Percentiles rank a stretch among this genome's conserved stretches.
Conservation (phyloP, 2,113 vertebrate genomes). For the Misgurnus anguillicaudatus region DNA sequence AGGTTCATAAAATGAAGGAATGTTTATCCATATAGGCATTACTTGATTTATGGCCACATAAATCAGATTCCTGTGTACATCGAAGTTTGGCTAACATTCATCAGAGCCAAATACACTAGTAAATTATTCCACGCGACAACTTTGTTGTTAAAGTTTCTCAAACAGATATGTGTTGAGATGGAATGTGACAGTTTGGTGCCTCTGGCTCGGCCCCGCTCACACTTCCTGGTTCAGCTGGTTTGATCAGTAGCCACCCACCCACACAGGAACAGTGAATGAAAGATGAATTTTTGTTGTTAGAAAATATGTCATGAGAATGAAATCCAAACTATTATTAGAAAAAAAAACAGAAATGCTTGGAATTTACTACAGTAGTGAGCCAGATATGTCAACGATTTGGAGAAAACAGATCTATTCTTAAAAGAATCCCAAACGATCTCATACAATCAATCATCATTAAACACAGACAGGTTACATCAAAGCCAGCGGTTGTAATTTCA, state of each 20-base stretch:
- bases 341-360: constrained; percentile 7
- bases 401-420: background rate
- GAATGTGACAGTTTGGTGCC: constrained; percentile 63
- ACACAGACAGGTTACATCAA: background rate
- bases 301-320: background rate
- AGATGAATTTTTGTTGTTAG: constrained; percentile 14
- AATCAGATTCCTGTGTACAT: background rate
- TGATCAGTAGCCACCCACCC: constrained; percentile 46
- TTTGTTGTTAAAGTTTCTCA: background rate
- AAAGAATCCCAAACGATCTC: background rate
- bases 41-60: background rate
- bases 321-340: background rate
- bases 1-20: background rate
- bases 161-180: background rate
- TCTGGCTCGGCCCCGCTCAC: constrained; percentile 55
- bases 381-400: background rate
- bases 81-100: background rate
- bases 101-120: background rate
- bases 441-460: background rate
- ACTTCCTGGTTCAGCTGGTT: constrained; percentile 63
- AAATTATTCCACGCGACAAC: background rate
- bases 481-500: constrained; percentile 9
- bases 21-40: background rate
- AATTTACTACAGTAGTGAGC: background rate
- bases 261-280: constrained; percentile 16